Evolutionary conservation across 2,888 invertebrate species (phyloP).

Genomic region (Melanophora roralis): DNA sequence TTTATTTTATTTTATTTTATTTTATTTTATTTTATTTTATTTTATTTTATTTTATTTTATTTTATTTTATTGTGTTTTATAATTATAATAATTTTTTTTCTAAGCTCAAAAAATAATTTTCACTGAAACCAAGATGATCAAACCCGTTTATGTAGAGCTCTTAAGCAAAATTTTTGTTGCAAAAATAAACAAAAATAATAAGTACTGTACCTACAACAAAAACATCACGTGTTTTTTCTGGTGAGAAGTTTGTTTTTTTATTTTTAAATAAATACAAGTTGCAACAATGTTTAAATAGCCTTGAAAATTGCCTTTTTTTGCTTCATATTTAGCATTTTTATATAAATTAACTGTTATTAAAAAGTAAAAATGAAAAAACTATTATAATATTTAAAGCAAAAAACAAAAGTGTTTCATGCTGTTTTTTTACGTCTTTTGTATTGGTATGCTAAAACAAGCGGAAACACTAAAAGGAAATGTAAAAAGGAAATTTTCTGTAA

Average conservation of each 20-base stretch:
- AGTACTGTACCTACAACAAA: neutral
- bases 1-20: too few species aligned
- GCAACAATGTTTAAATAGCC: slow-evolving; percentile 47
- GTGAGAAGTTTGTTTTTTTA: neutral
- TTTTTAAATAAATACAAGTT: slow-evolving; percentile 13
- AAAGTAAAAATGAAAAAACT: neutral
- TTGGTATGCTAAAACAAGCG: slow-evolving; percentile 47
- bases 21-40: too few species aligned
- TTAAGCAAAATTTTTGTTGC: too few species aligned
- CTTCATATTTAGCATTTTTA: neutral
- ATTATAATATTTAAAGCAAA: too few species aligned
- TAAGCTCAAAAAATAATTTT: too few species aligned
- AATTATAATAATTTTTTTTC: too few species aligned
- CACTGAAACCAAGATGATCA: too few species aligned
- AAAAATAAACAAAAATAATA: neutral
- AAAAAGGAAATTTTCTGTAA: slow-evolving; percentile 18
- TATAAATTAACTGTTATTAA: neutral
- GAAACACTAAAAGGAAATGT: slow-evolving; percentile 51
- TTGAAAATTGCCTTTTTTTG: slow-evolving; percentile 45
- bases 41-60: too few species aligned
- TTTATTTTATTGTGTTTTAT: too few species aligned
- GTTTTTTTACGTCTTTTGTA: neutral
- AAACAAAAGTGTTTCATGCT: neutral
- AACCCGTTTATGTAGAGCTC: too few species aligned
- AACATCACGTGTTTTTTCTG: slow-evolving; percentile 15